Evolutionary conservation across 1,140 invertebrate species (phyloP), one percentile per base, ranked within the genome.

Genomic region (Brachionus calyciflorus): DNA sequence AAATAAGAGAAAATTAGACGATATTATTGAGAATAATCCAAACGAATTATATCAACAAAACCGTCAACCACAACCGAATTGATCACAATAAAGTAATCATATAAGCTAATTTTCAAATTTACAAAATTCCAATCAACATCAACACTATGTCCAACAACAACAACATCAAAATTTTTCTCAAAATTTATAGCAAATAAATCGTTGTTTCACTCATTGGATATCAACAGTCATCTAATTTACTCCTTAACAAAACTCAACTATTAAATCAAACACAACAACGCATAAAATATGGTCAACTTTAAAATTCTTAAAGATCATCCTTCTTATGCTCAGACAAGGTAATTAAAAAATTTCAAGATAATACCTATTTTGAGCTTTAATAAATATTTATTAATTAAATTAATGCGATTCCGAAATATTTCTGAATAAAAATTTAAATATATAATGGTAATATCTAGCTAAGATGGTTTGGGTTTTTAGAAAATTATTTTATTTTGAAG

Each of bases 301-400:
- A 99, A 99, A 88, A 99, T 99, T 83, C 87, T 99, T 30, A 99
- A 99, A 87, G 99, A 99, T 88, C 96, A 99, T 88, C 96, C 96
- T 68, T 98, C 95, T 69, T 99, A 99, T 88, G 96, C 96, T 77
- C n/a, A 89, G 96, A 57, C 77, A 99, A 96, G 85, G 53, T 55
- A 55, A 55, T 28, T 28, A 10, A 12, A 44, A 44, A 44, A 1
- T 44, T 44, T 44, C 10, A 44, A 44, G n/a, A n/a, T n/a, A n/a
- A n/a, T n/a, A n/a, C n/a, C n/a, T n/a, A n/a, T n/a, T n/a, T n/a
- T n/a, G n/a, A n/a, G n/a, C n/a, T n/a, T n/a, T n/a, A n/a, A n/a
- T n/a, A n/a, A n/a, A n/a, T n/a, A n/a, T n/a, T n/a, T n/a, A n/a
- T n/a, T n/a, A n/a, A n/a, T n/a, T n/a, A n/a, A n/a, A n/a, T n/a